A percentile compares a stretch with the other conserved stretches of the same genome.
These are phyloP conservation scores for Motacilla alba DNA, from an alignment of 2,113 vertebrate genomes.

Conservation along the genomic window DNA sequence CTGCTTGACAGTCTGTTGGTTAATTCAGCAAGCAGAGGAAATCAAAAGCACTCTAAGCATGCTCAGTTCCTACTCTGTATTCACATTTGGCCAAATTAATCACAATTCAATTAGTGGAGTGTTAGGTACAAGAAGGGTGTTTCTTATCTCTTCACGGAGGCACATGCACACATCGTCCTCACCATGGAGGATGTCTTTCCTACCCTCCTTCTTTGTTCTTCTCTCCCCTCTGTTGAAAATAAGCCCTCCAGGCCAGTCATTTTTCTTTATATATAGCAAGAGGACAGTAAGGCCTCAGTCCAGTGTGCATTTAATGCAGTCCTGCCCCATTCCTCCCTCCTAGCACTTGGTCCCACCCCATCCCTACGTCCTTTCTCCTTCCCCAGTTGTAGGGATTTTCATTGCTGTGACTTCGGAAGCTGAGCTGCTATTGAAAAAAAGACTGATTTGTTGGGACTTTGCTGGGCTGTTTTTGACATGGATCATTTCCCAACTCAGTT, in stretches of 20 bases:
- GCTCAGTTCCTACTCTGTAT: neutral
- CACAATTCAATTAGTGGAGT: neutral
- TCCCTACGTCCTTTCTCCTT: neutral
- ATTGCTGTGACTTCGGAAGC: slow-evolving; percentile 17
- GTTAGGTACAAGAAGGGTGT: neutral
- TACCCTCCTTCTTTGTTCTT: neutral
- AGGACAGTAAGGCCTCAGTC: neutral
- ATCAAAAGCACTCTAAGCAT: neutral
- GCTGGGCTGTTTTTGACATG: neutral
- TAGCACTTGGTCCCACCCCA: neutral
- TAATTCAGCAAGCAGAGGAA: neutral
- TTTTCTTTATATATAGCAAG: neutral
- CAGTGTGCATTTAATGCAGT: neutral
- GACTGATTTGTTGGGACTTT: neutral
- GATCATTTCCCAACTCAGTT: neutral
- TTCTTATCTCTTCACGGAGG: neutral
- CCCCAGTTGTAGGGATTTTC: neutral
- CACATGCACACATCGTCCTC: neutral
- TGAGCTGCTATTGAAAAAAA: neutral
- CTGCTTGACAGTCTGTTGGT: neutral
- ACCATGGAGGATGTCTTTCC: neutral
- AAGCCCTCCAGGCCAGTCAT: neutral
- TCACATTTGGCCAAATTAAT: neutral
- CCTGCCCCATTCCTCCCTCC: neutral
- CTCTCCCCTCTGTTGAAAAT: neutral